These are phyloP conservation scores for Danio rerio DNA, from an alignment of 2,113 vertebrate species.

Conservation along the genomic window DNA sequence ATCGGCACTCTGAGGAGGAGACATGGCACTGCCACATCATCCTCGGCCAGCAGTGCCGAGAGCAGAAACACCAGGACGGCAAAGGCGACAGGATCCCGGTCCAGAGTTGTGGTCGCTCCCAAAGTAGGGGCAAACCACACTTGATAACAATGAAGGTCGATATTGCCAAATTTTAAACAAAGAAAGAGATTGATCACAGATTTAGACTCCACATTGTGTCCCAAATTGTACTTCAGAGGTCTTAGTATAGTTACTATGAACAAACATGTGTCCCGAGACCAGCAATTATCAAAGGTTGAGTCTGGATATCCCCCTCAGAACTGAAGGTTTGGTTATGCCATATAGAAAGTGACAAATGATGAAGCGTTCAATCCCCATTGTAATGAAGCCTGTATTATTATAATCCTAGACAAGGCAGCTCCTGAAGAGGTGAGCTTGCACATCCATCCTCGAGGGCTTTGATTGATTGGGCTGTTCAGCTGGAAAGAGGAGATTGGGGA, in stretches of 20 bases:
- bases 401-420: conserved; percentile 4
- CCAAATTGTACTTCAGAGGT: not conserved
- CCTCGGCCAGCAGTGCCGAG: conserved; percentile 79
- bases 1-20: conserved; percentile 94
- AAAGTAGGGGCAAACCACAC: conserved; percentile 63
- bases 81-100: conserved; percentile 56
- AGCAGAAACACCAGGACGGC: conserved; percentile 70
- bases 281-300: conserved; percentile 12
- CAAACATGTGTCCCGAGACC: not conserved
- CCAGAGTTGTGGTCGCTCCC: conserved; percentile 60
- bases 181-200: not conserved
- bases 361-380: not conserved
- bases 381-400: not conserved
- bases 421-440: conserved; percentile 11
- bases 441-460: not conserved
- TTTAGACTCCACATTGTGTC: not conserved
- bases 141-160: not conserved
- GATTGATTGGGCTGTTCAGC: conserved; percentile 14
- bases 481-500: conserved; percentile 22
- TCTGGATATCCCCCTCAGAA: not conserved
- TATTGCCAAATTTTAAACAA: not conserved
- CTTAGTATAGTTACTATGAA: not conserved
- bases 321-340: not conserved
- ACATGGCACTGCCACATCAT: conserved; percentile 97
- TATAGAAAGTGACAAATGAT: not conserved